These are phyloP conservation scores for Lampropteryx suffumata DNA, from an alignment of 2,888 invertebrate species.

Conservation along the genomic window DNA sequence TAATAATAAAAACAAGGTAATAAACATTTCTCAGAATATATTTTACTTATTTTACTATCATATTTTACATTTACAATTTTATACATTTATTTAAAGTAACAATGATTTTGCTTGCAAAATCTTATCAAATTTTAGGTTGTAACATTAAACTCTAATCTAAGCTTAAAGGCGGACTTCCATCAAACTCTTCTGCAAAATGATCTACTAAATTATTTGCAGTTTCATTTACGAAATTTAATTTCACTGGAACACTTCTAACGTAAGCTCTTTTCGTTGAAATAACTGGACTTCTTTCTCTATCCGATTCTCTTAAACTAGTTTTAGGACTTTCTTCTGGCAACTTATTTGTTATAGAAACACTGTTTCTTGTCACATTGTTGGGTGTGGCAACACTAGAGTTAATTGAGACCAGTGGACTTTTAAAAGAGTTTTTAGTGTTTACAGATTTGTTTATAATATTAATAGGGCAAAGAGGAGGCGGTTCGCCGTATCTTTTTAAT, in stretches of 20 bases:
- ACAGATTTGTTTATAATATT: conserved; percentile 63
- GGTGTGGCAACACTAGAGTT: conserved; percentile 24
- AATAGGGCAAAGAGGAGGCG: conserved; percentile 80
- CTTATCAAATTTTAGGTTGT: too few relatives aligned
- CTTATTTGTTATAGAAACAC: conserved; percentile 37
- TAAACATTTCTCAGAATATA: too few relatives aligned
- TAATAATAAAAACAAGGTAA: too few relatives aligned
- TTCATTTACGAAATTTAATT: conserved; percentile 43
- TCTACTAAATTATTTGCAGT: conserved; percentile 45
- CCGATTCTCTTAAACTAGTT: background rate
- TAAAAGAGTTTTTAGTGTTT: conserved; percentile 62
- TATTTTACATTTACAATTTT: background rate
- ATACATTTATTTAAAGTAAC: background rate
- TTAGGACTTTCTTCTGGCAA: conserved; percentile 35
- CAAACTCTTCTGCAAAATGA: conserved; percentile 70
- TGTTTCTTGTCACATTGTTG: background rate
- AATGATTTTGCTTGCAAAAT: too few relatives aligned
- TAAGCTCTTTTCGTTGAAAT: conserved; percentile 49
- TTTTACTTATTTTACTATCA: too few relatives aligned
- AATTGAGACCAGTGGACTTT: conserved; percentile 57
- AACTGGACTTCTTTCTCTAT: conserved; percentile 48
- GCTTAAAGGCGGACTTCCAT: conserved; percentile 71
- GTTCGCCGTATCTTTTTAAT: conserved; percentile 79
- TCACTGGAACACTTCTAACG: conserved; percentile 52
- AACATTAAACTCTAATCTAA: conserved; percentile 50